Evolutionary conservation across 2,113 vertebrate genomes (phyloP).

Genomic region (Odontophorus gujanensis): DNA sequence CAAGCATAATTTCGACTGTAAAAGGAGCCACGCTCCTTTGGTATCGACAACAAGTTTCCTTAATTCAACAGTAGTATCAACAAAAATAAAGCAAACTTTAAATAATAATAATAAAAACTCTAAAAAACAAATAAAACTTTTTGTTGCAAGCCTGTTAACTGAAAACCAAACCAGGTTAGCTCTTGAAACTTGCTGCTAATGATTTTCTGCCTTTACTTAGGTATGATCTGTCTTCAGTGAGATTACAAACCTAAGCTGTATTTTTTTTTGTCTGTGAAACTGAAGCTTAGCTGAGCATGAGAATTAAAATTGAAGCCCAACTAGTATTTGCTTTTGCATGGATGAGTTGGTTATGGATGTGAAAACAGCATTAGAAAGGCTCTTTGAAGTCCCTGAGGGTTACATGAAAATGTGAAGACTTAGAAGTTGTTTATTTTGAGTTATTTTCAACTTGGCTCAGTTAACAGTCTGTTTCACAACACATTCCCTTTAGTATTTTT

Average conservation of each 20-base stretch:
- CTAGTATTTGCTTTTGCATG: neutral
- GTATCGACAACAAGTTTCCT: neutral
- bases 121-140: neutral
- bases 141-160: neutral
- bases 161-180: neutral
- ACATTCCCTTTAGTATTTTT: neutral
- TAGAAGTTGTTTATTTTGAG: neutral
- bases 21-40: neutral
- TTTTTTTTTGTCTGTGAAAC: neutral
- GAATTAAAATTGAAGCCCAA: neutral
- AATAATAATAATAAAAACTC: neutral
- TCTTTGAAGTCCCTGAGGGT: neutral
- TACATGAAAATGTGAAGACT: neutral
- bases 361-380: conserved; percentile 1
- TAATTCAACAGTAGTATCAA: neutral
- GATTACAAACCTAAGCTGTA: neutral
- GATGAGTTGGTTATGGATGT: neutral
- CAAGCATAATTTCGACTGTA: neutral
- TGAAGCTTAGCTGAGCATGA: neutral
- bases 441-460: conserved; percentile 19
- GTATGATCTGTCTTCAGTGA: neutral
- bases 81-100: neutral
- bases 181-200: neutral
- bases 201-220: neutral
- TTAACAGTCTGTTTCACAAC: neutral